Base-by-base conservation (phyloP, 2,113 vertebrate genomes). In the Rhipidura dahli region DNA sequence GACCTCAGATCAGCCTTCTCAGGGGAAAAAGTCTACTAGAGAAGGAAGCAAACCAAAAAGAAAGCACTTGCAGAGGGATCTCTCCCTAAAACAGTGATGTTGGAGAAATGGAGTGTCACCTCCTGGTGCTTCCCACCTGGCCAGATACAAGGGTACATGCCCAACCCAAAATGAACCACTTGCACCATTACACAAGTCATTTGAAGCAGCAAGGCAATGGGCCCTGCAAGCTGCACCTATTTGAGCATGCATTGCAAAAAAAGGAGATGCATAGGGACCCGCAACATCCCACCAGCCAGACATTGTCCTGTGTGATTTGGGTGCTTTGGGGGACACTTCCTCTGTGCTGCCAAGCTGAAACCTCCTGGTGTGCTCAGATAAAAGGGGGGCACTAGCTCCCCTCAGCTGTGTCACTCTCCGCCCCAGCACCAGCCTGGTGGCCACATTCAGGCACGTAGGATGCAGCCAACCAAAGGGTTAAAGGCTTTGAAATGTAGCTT, bases 401-500 rank as follows among this genome's bases (percentile, higher is more conserved):
- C 37, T 51, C 1, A 2, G 47, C 83, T 71, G 42, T 83, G 42
- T 28, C 75, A 15, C 57, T 16, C 61, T 59, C 22, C 54, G 20
- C 49, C 51, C 28, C 11, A 8, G 23, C 40, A 45, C 26, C 70
- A 61, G 70, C 37, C 33, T 13, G 3, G 23, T 28, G 59, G 72
- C 80, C 3, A 0, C 65, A 3, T 9, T 69, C 63, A 76, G 33
- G 45, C 68, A 65, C 1, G 6, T 1, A 11, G 44, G 59, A 56
- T 40, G 47, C 77, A 73, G 87, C 33, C 90, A 75, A 50, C 30
- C 1, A 1, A 95, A 96, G 95, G 72, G 89, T 94, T 95, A 93
- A 94, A 76, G 39, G 53, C 63, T 90, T 80, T 77, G 86, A 87
- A 93, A 94, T 81, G 64, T 13, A 94, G 93, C 76, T 90, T 84